Evolutionary conservation across 37 sponge, comb jelly and placozoan genomes (phyloP).

Genomic region (Agelas oroides): DNA sequence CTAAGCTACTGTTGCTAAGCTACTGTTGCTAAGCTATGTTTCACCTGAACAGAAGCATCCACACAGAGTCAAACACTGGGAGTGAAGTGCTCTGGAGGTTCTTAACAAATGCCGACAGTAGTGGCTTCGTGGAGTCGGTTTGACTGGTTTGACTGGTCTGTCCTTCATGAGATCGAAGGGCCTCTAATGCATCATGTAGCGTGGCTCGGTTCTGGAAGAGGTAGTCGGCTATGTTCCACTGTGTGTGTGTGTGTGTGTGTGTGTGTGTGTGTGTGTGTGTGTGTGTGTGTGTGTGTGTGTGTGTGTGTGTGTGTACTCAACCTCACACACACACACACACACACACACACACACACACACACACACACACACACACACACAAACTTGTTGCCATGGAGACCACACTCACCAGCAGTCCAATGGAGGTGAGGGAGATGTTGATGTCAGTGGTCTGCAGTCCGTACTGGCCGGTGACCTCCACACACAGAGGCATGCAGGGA

Average conservation of each 20-base stretch:
- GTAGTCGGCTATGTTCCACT: constrained; percentile 97
- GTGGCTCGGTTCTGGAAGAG: constrained; percentile 78
- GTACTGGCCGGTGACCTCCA: constrained; percentile 76
- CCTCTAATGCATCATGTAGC: constrained; percentile 25
- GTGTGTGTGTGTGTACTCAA: background rate
- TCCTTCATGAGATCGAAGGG: background rate
- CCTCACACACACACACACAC: background rate
- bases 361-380: background rate
- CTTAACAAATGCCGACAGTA: constrained; percentile 24
- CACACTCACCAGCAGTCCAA: constrained; percentile 88
- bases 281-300: background rate
- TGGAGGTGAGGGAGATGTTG: constrained; percentile 94
- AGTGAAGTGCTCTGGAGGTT: constrained; percentile 23
- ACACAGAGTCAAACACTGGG: constrained; percentile 68
- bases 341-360: too few relatives aligned
- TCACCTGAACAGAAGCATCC: constrained; percentile 82
- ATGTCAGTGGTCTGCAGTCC: constrained; percentile 89
- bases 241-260: background rate
- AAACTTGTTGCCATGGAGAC: background rate
- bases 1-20: too few relatives aligned
- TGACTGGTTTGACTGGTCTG: background rate
- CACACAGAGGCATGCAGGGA: constrained; percentile 72
- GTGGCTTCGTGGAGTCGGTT: background rate
- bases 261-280: background rate
- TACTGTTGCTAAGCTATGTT: background rate